Evolutionary conservation across 2,888 invertebrate genomes (phyloP).

Genomic region (Napeogenes inachia): DNA sequence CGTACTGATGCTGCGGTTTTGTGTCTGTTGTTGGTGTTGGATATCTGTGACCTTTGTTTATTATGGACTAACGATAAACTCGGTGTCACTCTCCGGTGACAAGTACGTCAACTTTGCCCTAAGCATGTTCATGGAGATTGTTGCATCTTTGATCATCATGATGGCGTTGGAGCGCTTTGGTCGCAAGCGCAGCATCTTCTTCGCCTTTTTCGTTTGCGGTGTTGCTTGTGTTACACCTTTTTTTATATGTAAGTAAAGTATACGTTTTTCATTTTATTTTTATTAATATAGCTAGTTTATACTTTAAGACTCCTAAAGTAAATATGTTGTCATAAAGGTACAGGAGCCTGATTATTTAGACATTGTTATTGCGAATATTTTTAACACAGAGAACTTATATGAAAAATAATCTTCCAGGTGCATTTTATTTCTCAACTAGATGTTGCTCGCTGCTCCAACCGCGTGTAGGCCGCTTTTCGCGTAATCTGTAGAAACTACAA

Average conservation of each 20-base stretch:
- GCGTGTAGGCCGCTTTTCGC: no score
- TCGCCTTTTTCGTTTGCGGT: conserved; percentile 58
- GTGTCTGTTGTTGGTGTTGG: conserved; percentile 79
- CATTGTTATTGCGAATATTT: no score
- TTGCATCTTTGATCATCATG: conserved; percentile 65
- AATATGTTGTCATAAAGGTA: no score
- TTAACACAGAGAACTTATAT: no score
- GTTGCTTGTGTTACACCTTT: conserved; percentile 56
- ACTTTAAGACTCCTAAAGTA: no score
- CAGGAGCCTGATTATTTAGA: no score
- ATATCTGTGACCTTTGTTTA: conserved; percentile 85
- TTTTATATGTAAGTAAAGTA: conserved; percentile 50
- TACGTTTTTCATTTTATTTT: neutral
- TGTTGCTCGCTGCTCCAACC: no score
- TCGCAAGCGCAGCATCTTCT: conserved; percentile 55
- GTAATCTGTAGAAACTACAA: no score
- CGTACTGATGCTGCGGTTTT: conserved; percentile 50
- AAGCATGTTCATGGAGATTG: conserved; percentile 69
- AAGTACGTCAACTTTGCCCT: conserved; percentile 82
- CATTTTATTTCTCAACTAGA: no score
- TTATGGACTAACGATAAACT: conserved; percentile 87
- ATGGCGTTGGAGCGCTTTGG: conserved; percentile 68
- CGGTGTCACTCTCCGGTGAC: conserved; percentile 76
- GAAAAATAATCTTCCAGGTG: no score
- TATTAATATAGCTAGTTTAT: no score